phyloP scores from a whole-genome alignment of 2,888 invertebrate species.

The Erynnis tages region DNA sequence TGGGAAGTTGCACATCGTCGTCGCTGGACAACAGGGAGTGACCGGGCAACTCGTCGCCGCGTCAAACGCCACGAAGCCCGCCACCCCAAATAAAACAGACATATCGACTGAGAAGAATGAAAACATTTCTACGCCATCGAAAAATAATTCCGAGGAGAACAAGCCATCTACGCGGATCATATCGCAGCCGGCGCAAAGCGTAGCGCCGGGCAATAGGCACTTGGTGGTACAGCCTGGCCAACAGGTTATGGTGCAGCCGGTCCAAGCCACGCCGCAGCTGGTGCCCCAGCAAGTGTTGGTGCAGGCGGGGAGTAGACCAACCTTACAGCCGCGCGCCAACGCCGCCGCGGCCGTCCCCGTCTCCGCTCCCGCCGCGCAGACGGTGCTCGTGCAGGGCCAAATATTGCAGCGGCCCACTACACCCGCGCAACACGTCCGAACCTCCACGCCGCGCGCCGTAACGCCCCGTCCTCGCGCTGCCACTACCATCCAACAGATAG shows the following conservation, averaged over 20 bases:
- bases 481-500: slow-evolving; percentile 83
- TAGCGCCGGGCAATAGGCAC: slow-evolving; percentile 12
- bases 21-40: slow-evolving; percentile 82
- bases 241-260: slow-evolving; percentile 34
- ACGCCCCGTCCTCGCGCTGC: slow-evolving; percentile 50
- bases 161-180: slow-evolving; percentile 25
- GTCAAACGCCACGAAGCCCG: slow-evolving; percentile 49
- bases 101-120: slow-evolving; percentile 36
- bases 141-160: slow-evolving; percentile 38
- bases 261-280: slow-evolving; percentile 40
- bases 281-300: slow-evolving; percentile 63
- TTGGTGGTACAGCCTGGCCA: slow-evolving; percentile 26
- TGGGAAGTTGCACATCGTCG: slow-evolving; percentile 93
- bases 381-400: slow-evolving; percentile 56
- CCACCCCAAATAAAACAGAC: slow-evolving; percentile 35
- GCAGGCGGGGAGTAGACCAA: slow-evolving; percentile 44
- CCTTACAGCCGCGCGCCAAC: slow-evolving; percentile 49
- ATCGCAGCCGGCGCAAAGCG: slow-evolving; percentile 25
- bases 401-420: slow-evolving; percentile 46
- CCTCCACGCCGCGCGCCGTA: slow-evolving; percentile 37
- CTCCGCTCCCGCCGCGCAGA: slow-evolving; percentile 68
- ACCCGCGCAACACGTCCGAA: slow-evolving; percentile 43
- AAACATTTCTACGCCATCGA: slow-evolving; percentile 38
- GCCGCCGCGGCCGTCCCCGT: slow-evolving; percentile 68
- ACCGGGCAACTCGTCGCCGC: slow-evolving; percentile 68